Conservation (phyloP, 2,113 vertebrate species). For the Pituophis catenifer region DNA sequence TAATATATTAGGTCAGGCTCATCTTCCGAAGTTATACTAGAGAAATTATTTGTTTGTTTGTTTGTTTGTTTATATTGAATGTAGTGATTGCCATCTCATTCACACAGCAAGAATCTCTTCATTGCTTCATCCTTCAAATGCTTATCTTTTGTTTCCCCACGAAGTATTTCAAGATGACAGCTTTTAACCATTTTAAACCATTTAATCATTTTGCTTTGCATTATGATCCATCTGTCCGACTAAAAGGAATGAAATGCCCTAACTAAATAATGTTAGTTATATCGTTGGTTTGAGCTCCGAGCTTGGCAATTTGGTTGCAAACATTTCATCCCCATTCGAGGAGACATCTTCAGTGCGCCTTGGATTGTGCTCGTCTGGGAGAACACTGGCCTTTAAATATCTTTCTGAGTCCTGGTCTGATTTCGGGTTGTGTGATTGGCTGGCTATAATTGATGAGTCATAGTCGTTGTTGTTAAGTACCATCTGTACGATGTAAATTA, state of each 20-base stretch:
- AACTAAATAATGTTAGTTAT: background rate
- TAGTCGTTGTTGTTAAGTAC: too few relatives aligned
- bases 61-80: background rate
- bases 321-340: too few relatives aligned
- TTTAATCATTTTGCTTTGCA: background rate
- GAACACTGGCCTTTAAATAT: too few relatives aligned
- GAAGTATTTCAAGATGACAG: background rate
- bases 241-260: background rate
- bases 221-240: background rate
- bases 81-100: background rate
- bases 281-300: too few relatives aligned
- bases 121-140: background rate
- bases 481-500: too few relatives aligned
- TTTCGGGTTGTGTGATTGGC: too few relatives aligned
- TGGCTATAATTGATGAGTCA: too few relatives aligned
- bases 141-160: background rate
- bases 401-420: too few relatives aligned
- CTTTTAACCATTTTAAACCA: background rate
- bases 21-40: background rate
- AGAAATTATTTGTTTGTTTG: background rate
- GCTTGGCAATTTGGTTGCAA: too few relatives aligned
- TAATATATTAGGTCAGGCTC: background rate
- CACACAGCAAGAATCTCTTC: background rate
- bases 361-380: too few relatives aligned
- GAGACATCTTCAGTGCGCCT: too few relatives aligned